A percentile compares a stretch with the other conserved stretches of the same genome.
Evolutionary conservation across 2,888 invertebrate genomes (phyloP).

Genomic region (Dryomyza anilis): DNA sequence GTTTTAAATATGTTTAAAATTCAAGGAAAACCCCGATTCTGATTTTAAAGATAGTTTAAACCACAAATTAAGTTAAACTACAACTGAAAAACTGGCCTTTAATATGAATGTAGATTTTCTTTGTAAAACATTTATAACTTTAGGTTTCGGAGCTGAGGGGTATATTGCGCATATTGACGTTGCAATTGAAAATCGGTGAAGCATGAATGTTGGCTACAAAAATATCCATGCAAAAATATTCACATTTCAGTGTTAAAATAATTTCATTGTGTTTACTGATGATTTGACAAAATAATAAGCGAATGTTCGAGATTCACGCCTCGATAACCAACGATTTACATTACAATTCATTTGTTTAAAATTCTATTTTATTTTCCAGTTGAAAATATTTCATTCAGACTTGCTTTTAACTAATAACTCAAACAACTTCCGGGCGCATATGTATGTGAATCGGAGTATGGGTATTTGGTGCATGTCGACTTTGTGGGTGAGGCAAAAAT

Average conservation of each 20-base stretch:
- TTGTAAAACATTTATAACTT: too few species aligned
- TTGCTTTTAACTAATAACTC: conserved; percentile 17
- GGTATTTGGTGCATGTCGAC: background rate
- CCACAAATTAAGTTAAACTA: too few species aligned
- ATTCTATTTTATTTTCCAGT: background rate
- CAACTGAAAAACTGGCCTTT: too few species aligned
- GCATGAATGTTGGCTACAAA: conserved; percentile 13
- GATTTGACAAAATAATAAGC: conserved; percentile 24
- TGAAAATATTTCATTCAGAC: background rate
- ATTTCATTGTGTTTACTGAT: conserved; percentile 5
- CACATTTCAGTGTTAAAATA: conserved; percentile 10
- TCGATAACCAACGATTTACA: conserved; percentile 12
- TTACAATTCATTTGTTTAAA: conserved; percentile 13
- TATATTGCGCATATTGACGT: background rate
- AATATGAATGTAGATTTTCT: too few species aligned
- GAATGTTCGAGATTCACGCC: conserved; percentile 11
- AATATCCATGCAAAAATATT: conserved; percentile 15
- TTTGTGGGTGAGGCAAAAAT: background rate
- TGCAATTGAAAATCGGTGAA: conserved; percentile 2
- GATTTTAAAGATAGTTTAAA: too few species aligned
- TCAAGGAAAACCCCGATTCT: too few species aligned
- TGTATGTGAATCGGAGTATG: background rate
- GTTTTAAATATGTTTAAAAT: too few species aligned
- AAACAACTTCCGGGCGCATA: conserved; percentile 12
- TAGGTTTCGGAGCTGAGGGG: background rate